A percentile compares a stretch with the other conserved stretches of the same genome.
Evolutionary conservation across 2,113 vertebrate species (phyloP).

Genomic region (Phalacrocorax carbo): DNA sequence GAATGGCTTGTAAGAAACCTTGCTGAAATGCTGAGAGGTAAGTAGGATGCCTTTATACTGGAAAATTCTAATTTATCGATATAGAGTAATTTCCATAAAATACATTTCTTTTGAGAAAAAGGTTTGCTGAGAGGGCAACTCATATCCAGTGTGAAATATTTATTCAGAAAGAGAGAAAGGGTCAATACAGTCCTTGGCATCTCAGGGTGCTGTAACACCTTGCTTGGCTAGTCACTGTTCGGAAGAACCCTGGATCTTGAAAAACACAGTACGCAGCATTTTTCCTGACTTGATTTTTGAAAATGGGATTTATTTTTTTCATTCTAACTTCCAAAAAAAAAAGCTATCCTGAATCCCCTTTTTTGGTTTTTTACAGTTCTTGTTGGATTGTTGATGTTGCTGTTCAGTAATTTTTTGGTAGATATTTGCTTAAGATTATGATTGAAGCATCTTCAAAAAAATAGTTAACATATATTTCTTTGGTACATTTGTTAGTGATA

Average conservation of each 20-base stretch:
- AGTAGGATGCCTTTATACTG: background rate
- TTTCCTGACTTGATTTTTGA: background rate
- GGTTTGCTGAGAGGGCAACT: fast-evolving
- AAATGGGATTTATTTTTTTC: background rate
- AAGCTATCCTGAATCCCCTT: background rate
- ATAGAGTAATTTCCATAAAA: background rate
- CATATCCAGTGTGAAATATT: background rate
- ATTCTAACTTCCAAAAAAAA: background rate
- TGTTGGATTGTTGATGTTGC: background rate
- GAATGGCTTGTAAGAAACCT: background rate
- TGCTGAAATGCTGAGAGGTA: background rate
- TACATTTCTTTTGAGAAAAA: background rate
- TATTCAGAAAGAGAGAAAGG: background rate
- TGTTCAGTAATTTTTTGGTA: background rate
- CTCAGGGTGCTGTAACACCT: background rate
- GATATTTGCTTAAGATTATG: background rate
- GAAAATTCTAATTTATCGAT: background rate
- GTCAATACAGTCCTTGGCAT: background rate
- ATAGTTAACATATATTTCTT: background rate
- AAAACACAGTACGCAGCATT: background rate
- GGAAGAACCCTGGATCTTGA: background rate
- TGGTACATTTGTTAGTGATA: background rate
- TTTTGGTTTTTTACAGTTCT: background rate
- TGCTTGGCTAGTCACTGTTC: background rate
- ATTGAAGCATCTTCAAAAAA: background rate